Evolutionary conservation across 2,113 vertebrate species (phyloP).

Genomic region (Rafetus swinhoei): DNA sequence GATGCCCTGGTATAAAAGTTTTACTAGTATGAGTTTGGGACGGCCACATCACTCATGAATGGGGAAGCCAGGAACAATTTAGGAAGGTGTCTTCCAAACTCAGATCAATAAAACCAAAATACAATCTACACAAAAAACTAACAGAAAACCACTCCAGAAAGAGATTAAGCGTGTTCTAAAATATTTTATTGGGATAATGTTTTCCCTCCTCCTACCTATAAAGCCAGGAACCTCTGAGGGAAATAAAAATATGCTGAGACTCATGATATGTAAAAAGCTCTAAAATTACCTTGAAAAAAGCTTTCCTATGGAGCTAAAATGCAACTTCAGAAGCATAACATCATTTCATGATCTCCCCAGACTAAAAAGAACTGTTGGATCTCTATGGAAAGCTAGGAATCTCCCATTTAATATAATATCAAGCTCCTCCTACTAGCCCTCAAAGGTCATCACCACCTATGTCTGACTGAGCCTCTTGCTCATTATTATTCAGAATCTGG

Average conservation of each 20-base stretch:
- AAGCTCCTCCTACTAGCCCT: neutral
- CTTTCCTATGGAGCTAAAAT: neutral
- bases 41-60: neutral
- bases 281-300: neutral
- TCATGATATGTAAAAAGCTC: neutral
- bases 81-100: neutral
- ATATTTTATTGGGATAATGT: neutral
- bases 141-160: neutral
- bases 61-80: neutral
- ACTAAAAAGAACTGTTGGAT: neutral
- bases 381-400: neutral
- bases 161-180: neutral
- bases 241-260: rapidly evolving
- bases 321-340: neutral
- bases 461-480: neutral
- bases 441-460: rapidly evolving
- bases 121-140: neutral
- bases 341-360: neutral
- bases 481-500: neutral
- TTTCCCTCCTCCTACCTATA: neutral
- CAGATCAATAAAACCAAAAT: neutral
- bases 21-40: neutral
- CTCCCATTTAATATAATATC: neutral
- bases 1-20: neutral
- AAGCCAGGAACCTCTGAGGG: neutral